Conservation (phyloP, 2,888 invertebrate genomes). For the Zaprionus obscuricornis region DNA sequence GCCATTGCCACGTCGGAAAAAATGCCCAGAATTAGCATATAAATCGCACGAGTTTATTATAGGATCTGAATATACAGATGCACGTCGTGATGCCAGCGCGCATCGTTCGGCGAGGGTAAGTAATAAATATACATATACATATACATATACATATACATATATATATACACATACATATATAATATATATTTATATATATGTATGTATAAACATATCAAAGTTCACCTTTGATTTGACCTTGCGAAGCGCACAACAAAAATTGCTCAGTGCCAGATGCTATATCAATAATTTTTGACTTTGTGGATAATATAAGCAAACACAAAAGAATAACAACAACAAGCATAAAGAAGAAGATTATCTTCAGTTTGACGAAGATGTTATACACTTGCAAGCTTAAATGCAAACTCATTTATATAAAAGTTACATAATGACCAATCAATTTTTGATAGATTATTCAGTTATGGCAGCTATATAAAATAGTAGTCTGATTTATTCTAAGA, state of each 20-base stretch:
- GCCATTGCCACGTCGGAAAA: conserved; percentile 93
- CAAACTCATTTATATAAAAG: no score
- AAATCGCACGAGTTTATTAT: conserved; percentile 92
- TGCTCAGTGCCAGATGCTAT: conserved; percentile 1
- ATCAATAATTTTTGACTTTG: conserved; percentile 15
- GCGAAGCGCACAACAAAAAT: conserved; percentile 1
- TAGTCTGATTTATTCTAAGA: no score
- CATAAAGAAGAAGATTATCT: no score
- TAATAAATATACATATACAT: conserved; percentile 15
- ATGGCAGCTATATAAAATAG: no score
- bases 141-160: conserved; percentile 1
- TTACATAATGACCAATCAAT: no score
- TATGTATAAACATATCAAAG: background rate
- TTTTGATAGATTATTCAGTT: no score
- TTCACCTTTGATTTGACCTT: conserved; percentile 47
- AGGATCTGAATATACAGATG: conserved; percentile 86
- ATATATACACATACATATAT: conserved; percentile 7
- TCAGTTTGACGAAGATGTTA: no score
- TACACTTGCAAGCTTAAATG: no score
- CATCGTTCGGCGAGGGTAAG: conserved; percentile 83
- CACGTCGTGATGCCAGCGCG: conserved; percentile 82
- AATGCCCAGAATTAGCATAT: conserved; percentile 94
- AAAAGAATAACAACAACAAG: no score
- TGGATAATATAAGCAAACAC: background rate
- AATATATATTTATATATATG: no score